Evolutionary conservation across 2,888 invertebrate species (phyloP).

Genomic region (Auanema freiburgensis): DNA sequence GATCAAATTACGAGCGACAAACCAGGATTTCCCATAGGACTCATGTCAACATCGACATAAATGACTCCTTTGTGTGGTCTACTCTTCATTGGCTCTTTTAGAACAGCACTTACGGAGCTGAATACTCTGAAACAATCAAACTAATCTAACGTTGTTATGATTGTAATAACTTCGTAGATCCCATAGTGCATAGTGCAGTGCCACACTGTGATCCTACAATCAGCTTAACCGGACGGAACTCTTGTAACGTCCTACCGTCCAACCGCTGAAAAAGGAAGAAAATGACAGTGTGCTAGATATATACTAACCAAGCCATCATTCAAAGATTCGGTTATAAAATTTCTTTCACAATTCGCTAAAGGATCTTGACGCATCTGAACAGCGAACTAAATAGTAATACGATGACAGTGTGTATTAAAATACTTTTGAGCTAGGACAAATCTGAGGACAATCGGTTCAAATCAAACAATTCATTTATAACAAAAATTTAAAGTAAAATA

Average conservation of each 20-base stretch:
- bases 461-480: neutral
- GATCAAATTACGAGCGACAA: neutral
- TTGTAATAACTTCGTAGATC: slow-evolving; percentile 40
- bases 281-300: neutral
- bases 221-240: slow-evolving; percentile 44
- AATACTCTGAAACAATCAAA: slow-evolving; percentile 33
- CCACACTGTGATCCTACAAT: slow-evolving; percentile 42
- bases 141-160: neutral
- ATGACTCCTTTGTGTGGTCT: slow-evolving; percentile 46
- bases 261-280: slow-evolving; percentile 30
- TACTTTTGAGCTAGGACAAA: too few relatives aligned
- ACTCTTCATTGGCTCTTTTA: slow-evolving; percentile 38
- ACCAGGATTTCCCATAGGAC: slow-evolving; percentile 46
- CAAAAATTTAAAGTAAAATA: slow-evolving; percentile 6
- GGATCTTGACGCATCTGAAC: slow-evolving; percentile 29
- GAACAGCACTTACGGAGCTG: slow-evolving; percentile 39
- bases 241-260: slow-evolving; percentile 39
- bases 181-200: slow-evolving; percentile 47
- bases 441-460: neutral
- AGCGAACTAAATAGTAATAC: neutral
- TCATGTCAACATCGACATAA: slow-evolving; percentile 47
- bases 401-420: neutral
- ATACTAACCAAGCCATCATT: slow-evolving; percentile 19
- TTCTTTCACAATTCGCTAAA: slow-evolving; percentile 20
- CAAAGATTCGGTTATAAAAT: slow-evolving; percentile 25